Conservation (phyloP, 2,888 invertebrate species). For the Atethmia centrago region DNA sequence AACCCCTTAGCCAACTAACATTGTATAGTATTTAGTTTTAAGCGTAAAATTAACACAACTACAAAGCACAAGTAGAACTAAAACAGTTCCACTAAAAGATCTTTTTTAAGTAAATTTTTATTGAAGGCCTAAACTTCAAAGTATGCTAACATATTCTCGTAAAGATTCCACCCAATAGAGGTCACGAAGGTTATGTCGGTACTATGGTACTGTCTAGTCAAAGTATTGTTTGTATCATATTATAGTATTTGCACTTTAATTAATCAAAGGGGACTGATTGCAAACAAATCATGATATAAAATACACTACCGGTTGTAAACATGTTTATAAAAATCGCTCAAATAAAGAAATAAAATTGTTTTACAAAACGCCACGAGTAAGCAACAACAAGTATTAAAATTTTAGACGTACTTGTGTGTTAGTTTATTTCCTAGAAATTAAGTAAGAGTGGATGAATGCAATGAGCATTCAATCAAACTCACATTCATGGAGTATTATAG, state of each 20-base stretch:
- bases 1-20: neutral
- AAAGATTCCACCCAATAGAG: slow-evolving; percentile 80
- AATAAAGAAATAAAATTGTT: slow-evolving; percentile 43
- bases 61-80: slow-evolving; percentile 49
- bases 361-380: slow-evolving; percentile 53
- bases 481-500: slow-evolving; percentile 54
- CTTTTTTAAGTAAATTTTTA: slow-evolving; percentile 67
- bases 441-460: slow-evolving; percentile 39
- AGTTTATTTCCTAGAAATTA: slow-evolving; percentile 56
- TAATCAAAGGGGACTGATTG: slow-evolving; percentile 76
- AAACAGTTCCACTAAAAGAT: slow-evolving; percentile 76
- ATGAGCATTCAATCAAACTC: slow-evolving; percentile 26
- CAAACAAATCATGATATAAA: slow-evolving; percentile 62
- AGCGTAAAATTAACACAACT: slow-evolving; percentile 28
- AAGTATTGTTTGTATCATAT: slow-evolving; percentile 87
- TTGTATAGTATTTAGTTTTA: slow-evolving; percentile 19
- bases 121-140: slow-evolving; percentile 81
- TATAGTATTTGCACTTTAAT: slow-evolving; percentile 80
- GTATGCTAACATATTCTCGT: slow-evolving; percentile 73
- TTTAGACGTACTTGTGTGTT: slow-evolving; percentile 63
- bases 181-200: slow-evolving; percentile 83
- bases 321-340: slow-evolving; percentile 58
- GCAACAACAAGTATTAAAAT: slow-evolving; percentile 62
- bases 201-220: slow-evolving; percentile 90
- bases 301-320: slow-evolving; percentile 53